These are phyloP conservation scores for Psammodynastes pulverulentus DNA, from an alignment of 2,113 vertebrate genomes.

Conservation along the genomic window DNA sequence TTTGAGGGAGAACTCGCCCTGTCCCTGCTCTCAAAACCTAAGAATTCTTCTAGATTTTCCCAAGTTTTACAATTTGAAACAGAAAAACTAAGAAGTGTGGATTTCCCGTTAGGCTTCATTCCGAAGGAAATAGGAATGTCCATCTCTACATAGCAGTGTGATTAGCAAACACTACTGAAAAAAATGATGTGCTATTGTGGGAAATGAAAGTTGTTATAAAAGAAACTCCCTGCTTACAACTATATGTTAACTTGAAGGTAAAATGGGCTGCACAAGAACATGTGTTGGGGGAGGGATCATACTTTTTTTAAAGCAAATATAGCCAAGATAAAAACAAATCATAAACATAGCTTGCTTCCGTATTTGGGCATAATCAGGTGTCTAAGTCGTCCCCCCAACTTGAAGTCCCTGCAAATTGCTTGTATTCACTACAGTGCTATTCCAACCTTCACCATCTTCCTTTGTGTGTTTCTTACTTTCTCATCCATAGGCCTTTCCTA, in stretches of 20 bases:
- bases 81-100: background rate
- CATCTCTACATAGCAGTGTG: background rate
- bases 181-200: background rate
- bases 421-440: no score
- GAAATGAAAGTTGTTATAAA: background rate
- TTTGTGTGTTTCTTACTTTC: background rate
- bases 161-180: background rate
- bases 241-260: background rate
- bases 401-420: background rate
- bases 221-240: background rate
- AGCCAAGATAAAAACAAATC: background rate
- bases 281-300: background rate
- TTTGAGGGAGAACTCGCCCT: no score
- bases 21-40: no score
- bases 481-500: background rate
- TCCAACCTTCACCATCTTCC: no score
- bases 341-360: background rate
- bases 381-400: no score
- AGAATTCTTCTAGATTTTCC: background rate
- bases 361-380: background rate
- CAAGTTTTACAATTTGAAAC: background rate
- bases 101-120: background rate
- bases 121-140: background rate
- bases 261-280: background rate
- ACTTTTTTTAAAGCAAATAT: background rate